Evolutionary conservation across 2,113 vertebrate genomes (phyloP).

Genomic region (Microtus pennsylvanicus): DNA sequence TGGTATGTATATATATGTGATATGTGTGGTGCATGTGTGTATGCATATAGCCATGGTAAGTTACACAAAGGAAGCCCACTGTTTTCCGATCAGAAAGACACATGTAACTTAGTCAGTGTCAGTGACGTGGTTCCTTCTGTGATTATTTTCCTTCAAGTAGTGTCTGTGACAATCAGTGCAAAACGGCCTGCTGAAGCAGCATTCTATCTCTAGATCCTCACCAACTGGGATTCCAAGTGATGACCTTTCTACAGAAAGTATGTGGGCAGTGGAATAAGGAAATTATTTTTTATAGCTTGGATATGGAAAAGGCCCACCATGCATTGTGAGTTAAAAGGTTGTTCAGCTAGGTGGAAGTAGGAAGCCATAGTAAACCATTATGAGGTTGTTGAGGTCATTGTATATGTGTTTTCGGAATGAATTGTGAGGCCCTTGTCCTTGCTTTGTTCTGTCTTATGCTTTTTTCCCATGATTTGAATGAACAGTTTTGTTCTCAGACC

Average conservation of each 20-base stretch:
- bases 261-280: neutral
- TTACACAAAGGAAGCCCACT: neutral
- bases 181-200: neutral
- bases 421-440: accelerated
- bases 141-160: neutral
- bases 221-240: neutral
- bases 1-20: neutral
- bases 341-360: neutral
- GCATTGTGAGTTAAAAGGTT: neutral
- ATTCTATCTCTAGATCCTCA: neutral
- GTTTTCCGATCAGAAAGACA: neutral
- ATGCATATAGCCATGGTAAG: neutral
- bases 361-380: too few species aligned
- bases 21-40: neutral
- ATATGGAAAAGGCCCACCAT: neutral
- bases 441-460: neutral
- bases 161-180: neutral
- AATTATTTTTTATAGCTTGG: neutral
- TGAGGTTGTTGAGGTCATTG: neutral
- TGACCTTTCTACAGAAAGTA: neutral
- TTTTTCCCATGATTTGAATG: neutral
- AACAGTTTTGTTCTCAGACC: neutral
- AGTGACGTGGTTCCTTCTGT: neutral
- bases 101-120: neutral
- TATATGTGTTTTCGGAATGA: neutral